Evolutionary conservation across 2,113 vertebrate genomes (phyloP).

Genomic region (Rhynchomys soricoides): DNA sequence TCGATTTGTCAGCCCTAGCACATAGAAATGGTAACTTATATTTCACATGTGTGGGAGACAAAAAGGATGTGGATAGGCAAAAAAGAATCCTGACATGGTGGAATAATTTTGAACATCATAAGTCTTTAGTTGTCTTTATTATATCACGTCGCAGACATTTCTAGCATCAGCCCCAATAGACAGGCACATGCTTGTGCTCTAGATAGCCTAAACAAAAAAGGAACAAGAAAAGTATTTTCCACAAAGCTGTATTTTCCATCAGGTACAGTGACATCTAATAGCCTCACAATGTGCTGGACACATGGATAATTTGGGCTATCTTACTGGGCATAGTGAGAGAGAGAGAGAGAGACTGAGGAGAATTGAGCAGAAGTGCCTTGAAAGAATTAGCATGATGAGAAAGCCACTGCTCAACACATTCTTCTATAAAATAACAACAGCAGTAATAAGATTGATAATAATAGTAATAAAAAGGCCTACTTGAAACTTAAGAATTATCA

Average conservation of each 20-base stretch:
- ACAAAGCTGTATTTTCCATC: background rate
- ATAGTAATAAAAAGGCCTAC: background rate
- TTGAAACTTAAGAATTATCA: background rate
- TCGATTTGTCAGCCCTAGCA: background rate
- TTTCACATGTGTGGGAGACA: background rate
- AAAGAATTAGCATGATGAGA: background rate
- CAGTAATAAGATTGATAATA: background rate
- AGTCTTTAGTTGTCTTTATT: background rate
- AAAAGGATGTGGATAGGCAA: too few species aligned
- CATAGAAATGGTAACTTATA: background rate
- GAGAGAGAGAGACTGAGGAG: background rate
- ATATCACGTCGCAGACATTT: background rate
- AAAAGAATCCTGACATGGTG: background rate
- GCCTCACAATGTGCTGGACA: background rate
- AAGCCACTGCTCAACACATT: background rate
- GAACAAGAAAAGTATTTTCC: conserved; percentile 16
- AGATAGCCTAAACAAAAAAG: background rate
- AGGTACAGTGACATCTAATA: background rate
- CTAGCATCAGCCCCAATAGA: background rate
- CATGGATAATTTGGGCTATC: background rate
- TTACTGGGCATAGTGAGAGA: background rate
- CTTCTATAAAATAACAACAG: background rate
- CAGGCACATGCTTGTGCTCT: background rate
- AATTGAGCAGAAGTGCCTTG: background rate
- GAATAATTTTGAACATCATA: background rate